Percentiles rank a stretch among this genome's conserved stretches.
These are phyloP conservation scores for Hirtodrosophila histrioides DNA, from an alignment of 2,888 invertebrate species.

Conservation along the genomic window DNA sequence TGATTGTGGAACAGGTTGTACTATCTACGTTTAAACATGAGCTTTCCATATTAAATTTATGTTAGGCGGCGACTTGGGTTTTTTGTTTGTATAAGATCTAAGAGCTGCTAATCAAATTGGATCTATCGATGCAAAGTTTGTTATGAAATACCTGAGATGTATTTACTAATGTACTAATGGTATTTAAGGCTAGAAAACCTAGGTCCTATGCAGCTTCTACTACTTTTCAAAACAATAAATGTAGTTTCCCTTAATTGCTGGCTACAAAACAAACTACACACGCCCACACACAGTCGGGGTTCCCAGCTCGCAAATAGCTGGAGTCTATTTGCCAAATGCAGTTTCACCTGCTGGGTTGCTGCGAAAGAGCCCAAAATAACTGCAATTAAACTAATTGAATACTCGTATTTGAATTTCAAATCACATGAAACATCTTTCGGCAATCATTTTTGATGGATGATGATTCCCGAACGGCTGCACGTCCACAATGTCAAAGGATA, in stretches of 20 bases:
- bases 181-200: too few species aligned
- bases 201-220: too few species aligned
- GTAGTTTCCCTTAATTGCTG: neutral
- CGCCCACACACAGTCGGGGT: conserved; percentile 13
- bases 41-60: conserved; percentile 69
- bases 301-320: too few species aligned
- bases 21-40: conserved; percentile 54
- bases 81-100: neutral
- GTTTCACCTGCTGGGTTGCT: conserved; percentile 59
- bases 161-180: too few species aligned
- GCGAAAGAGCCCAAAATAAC: conserved; percentile 31
- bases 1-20: conserved; percentile 70
- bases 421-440: conserved; percentile 75
- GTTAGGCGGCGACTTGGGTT: conserved; percentile 31
- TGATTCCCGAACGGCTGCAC: conserved; percentile 64
- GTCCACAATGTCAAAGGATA: conserved; percentile 73
- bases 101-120: conserved; percentile 24
- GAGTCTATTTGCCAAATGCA: conserved; percentile 14
- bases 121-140: conserved; percentile 7
- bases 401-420: conserved; percentile 73
- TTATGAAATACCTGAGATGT: too few species aligned
- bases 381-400: conserved; percentile 78
- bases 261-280: neutral
- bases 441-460: conserved; percentile 81
- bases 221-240: neutral